Conservation (phyloP, 2,113 vertebrate genomes). For the Mustela nigripes region DNA sequence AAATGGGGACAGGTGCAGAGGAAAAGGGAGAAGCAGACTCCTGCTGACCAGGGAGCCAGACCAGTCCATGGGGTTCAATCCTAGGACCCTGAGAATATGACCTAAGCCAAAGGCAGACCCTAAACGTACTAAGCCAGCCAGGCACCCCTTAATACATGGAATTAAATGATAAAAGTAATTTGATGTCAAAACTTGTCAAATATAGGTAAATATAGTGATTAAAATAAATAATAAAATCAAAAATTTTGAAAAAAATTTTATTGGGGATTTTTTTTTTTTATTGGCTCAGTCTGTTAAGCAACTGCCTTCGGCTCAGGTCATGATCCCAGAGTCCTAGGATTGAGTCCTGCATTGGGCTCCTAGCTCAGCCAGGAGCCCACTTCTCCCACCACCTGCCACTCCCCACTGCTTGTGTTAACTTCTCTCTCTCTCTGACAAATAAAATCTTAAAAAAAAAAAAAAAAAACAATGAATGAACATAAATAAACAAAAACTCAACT, state of each 20-base stretch:
- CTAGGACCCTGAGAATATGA: background rate
- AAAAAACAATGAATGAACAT: background rate
- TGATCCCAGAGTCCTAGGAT: background rate
- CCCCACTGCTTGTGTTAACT: too few species aligned
- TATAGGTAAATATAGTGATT: background rate
- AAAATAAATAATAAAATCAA: background rate
- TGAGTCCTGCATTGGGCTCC: background rate
- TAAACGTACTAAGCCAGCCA: background rate
- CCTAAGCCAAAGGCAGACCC: background rate
- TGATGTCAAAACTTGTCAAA: background rate
- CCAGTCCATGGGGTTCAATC: background rate
- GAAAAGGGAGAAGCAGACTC: background rate
- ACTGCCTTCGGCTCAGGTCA: background rate
- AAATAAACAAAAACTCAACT: background rate
- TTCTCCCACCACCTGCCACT: too few species aligned
- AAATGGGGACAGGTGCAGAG: background rate
- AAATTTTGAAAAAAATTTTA: too few species aligned
- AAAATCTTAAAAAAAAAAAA: background rate
- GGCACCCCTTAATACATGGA: background rate
- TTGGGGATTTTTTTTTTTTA: too few species aligned
- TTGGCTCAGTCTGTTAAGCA: background rate
- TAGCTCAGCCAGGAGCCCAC: too few species aligned
- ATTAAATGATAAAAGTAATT: constrained; percentile 23
- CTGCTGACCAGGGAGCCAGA: background rate
- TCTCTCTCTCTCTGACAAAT: background rate